Evolutionary conservation across 2,113 vertebrate species (phyloP).

Genomic region (cat (Felis catus)): DNA sequence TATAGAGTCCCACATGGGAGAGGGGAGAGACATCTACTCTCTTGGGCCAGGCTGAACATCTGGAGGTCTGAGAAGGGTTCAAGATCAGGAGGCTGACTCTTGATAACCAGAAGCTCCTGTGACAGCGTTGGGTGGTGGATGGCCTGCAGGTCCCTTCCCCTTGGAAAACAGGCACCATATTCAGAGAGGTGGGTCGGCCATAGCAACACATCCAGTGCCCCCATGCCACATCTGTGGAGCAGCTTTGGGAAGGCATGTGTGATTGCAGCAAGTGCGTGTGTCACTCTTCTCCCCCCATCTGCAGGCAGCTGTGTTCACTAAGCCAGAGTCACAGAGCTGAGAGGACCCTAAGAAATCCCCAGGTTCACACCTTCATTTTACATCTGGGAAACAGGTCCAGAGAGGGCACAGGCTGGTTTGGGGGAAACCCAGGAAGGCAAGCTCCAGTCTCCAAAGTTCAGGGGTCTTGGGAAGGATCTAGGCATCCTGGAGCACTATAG

Average conservation of each 20-base stretch:
- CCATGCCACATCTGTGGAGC: fast-evolving
- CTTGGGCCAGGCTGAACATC: not conserved
- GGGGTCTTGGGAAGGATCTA: not conserved
- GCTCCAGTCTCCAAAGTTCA: not conserved
- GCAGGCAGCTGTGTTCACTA: not conserved
- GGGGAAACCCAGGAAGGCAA: not conserved
- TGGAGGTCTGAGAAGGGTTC: not conserved
- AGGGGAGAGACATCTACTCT: not conserved
- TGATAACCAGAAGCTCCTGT: not conserved
- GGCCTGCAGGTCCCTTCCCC: not conserved
- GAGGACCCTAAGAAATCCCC: not conserved
- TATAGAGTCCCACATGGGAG: not conserved
- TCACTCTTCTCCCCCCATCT: not conserved
- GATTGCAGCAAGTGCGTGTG: not conserved
- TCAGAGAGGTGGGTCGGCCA: not conserved
- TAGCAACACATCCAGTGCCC: not conserved
- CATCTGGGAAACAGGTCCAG: not conserved
- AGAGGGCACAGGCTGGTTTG: not conserved
- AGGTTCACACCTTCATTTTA: not conserved
- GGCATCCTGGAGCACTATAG: not conserved
- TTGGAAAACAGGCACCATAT: not conserved
- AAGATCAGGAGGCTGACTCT: not conserved
- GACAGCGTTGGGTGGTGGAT: not conserved
- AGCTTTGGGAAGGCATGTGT: not conserved
- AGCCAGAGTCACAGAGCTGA: not conserved